Conservation (phyloP, 2,888 invertebrate species). For the Amphipoea oculea region DNA sequence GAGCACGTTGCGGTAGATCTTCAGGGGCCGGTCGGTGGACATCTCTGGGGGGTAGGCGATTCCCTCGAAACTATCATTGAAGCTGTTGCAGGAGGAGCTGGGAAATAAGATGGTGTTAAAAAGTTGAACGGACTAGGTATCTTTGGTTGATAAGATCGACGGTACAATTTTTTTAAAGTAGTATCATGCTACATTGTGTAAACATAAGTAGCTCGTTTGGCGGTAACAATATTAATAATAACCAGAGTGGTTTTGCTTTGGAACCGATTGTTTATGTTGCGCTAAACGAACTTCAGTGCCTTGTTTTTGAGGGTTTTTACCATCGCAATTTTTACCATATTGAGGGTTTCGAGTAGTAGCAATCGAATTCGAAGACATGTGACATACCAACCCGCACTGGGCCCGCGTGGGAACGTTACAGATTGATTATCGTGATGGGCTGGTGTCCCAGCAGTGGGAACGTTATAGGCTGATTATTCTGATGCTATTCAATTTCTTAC, state of each 20-base stretch:
- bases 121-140: not conserved
- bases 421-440: no score
- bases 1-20: constrained; percentile 93
- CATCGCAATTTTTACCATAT: not conserved
- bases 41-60: constrained; percentile 92
- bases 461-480: no score
- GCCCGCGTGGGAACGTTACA: no score
- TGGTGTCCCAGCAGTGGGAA: no score
- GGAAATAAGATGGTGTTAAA: constrained; percentile 32
- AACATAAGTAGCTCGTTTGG: not conserved
- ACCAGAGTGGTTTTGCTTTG: not conserved
- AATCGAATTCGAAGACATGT: not conserved
- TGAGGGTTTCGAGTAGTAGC: not conserved
- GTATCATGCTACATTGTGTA: not conserved
- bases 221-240: not conserved
- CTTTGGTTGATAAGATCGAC: not conserved
- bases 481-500: no score
- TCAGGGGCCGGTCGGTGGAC: constrained; percentile 86
- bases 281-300: not conserved
- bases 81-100: constrained; percentile 92
- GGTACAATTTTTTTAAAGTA: not conserved
- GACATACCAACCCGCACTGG: no score
- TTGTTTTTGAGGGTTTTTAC: no score
- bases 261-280: not conserved
- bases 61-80: constrained; percentile 93